Evolutionary conservation across 2,113 vertebrate genomes (phyloP).

Genomic region (Semicossyphus pulcher): DNA sequence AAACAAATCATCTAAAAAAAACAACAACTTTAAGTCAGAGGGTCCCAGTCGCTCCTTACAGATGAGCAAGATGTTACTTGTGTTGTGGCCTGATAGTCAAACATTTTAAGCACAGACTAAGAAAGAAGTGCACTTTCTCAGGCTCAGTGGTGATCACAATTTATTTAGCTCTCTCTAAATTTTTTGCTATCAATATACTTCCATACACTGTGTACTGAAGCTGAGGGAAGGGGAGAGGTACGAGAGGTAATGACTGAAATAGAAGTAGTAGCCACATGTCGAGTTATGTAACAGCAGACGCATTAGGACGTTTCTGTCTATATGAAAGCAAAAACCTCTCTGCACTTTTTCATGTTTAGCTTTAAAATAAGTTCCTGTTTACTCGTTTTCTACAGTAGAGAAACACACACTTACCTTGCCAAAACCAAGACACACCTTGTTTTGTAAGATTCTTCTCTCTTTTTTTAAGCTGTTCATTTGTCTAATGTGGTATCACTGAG

Average conservation of each 20-base stretch:
- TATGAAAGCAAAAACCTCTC: neutral
- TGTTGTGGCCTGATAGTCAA: no score
- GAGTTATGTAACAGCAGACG: neutral
- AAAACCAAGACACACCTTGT: slow-evolving; percentile 70
- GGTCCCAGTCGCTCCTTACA: no score
- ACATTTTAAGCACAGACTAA: no score
- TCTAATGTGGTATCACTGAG: slow-evolving; percentile 77
- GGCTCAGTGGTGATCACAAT: no score
- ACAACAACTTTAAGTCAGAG: no score
- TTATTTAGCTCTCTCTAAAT: neutral
- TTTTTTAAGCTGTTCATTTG: slow-evolving; percentile 47
- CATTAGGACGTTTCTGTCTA: slow-evolving; percentile 9
- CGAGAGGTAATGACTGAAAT: neutral
- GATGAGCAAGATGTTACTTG: no score
- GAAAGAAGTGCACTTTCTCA: no score
- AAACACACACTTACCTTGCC: slow-evolving; percentile 27
- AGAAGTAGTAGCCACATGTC: neutral
- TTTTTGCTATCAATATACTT: neutral
- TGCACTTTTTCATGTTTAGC: neutral
- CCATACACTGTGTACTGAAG: neutral
- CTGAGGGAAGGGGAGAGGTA: neutral
- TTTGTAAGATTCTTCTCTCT: slow-evolving; percentile 34
- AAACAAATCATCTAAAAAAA: no score
- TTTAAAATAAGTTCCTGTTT: slow-evolving; percentile 57
- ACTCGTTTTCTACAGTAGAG: slow-evolving; percentile 29